A percentile compares a stretch with the other conserved stretches of the same genome.
phyloP scores from a whole-genome alignment of 2,888 invertebrate genomes.

The Eupithecia inturbata region DNA sequence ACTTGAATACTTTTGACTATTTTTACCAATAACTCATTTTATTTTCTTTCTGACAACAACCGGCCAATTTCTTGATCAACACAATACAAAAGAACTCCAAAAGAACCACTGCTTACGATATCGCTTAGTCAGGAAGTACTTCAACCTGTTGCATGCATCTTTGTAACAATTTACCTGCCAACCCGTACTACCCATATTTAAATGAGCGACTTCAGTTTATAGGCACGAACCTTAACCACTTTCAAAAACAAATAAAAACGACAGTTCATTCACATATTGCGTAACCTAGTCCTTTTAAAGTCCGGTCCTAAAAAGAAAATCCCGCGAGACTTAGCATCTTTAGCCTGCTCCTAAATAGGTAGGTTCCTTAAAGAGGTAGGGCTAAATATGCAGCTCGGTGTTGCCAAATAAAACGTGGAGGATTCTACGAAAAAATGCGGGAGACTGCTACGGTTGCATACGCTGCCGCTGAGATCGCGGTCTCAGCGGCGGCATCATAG shows the following conservation, averaged over 20 bases:
- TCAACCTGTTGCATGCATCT: conserved; percentile 5
- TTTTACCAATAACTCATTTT: background rate
- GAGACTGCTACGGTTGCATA: background rate
- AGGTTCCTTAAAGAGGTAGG: conserved; percentile 61
- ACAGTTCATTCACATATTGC: conserved; percentile 52
- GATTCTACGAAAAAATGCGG: background rate
- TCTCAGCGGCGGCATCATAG: too few relatives aligned
- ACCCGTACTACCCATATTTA: conserved; percentile 31
- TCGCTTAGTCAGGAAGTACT: background rate
- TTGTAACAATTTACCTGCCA: conserved; percentile 2
- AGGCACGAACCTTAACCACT: conserved; percentile 43
- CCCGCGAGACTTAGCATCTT: conserved; percentile 66
- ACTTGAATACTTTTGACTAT: background rate
- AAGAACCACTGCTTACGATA: background rate
- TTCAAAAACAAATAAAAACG: conserved; percentile 38
- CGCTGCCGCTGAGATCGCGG: too few relatives aligned
- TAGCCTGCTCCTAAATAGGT: conserved; percentile 65
- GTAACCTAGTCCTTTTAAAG: conserved; percentile 59
- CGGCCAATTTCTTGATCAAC: background rate
- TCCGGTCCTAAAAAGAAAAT: conserved; percentile 68
- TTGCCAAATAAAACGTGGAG: background rate
- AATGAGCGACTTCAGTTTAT: conserved; percentile 35
- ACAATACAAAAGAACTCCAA: background rate
- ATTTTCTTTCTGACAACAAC: background rate
- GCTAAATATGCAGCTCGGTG: conserved; percentile 62